Conservation (phyloP, 2,797 vertebrate genomes). For the Acrossocheilus fasciatus region DNA sequence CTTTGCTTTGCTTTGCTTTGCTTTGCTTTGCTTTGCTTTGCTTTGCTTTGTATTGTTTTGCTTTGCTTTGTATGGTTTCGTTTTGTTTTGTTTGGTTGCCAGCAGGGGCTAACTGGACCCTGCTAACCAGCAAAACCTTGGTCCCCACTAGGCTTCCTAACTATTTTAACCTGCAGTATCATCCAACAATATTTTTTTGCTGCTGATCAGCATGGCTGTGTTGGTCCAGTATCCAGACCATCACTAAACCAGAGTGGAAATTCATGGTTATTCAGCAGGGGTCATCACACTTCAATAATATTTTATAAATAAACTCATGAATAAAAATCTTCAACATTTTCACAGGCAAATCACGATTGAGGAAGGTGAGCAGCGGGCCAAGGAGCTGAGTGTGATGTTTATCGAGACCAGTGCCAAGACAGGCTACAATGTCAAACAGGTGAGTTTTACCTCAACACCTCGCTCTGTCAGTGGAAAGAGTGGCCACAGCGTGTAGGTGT, state of each 20-base stretch:
- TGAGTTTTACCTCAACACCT: constrained; percentile 65
- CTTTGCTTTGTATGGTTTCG: too few relatives aligned
- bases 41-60: too few relatives aligned
- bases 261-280: background rate
- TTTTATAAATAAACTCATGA: background rate
- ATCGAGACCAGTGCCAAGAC: constrained; percentile 95
- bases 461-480: background rate
- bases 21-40: too few relatives aligned
- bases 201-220: background rate
- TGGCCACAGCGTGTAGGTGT: background rate
- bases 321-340: background rate
- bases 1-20: too few relatives aligned
- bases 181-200: background rate
- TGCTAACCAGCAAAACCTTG: background rate
- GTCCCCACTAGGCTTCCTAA: background rate
- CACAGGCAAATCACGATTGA: constrained; percentile 92
- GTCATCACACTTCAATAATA: background rate
- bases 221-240: background rate
- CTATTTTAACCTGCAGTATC: background rate
- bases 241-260: background rate
- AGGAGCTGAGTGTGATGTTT: constrained; percentile 94
- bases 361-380: constrained; percentile 90
- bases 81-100: background rate
- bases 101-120: too few relatives aligned
- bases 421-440: constrained; percentile 94